A percentile compares a stretch with the other conserved stretches of the same genome.
These are phyloP conservation scores for Takifugu bimaculatus DNA, from an alignment of 2,113 vertebrate species.

Conservation along the genomic window DNA sequence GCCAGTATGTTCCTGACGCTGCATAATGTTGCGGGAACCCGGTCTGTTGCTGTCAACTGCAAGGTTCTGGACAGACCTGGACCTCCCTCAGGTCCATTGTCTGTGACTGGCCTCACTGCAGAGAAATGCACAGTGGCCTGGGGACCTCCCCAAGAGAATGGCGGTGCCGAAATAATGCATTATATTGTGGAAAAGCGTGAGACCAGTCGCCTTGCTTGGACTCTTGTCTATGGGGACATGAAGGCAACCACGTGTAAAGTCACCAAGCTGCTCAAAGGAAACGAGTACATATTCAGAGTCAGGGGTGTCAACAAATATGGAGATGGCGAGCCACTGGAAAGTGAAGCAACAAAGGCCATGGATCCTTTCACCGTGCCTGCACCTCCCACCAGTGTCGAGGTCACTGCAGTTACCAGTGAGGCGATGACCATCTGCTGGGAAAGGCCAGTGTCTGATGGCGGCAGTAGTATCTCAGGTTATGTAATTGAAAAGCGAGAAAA, in stretches of 20 bases:
- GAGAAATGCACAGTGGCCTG: slow-evolving; percentile 93
- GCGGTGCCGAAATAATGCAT: slow-evolving; percentile 92
- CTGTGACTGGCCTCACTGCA: slow-evolving; percentile 85
- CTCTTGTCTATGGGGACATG: slow-evolving; percentile 88
- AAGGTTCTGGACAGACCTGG: slow-evolving; percentile 96
- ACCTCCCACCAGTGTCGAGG: slow-evolving; percentile 87
- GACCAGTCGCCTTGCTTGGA: slow-evolving; percentile 96
- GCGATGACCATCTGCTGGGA: slow-evolving; percentile 97
- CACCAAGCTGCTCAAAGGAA: slow-evolving; percentile 92
- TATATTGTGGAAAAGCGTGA: slow-evolving; percentile 97
- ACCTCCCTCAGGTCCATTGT: slow-evolving; percentile 88
- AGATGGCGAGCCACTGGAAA: slow-evolving; percentile 89
- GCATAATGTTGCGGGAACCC: slow-evolving; percentile 94
- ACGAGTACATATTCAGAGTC: slow-evolving; percentile 97
- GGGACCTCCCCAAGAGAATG: slow-evolving; percentile 94
- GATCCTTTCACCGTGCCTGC: slow-evolving; percentile 90
- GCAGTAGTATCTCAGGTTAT: slow-evolving; percentile 90
- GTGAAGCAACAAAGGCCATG: slow-evolving; percentile 83
- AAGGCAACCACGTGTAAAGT: slow-evolving; percentile 94
- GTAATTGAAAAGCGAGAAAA: slow-evolving; percentile 96
- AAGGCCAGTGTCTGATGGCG: slow-evolving; percentile 91
- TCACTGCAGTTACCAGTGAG: slow-evolving; percentile 89
- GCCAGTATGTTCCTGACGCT: slow-evolving; percentile 92
- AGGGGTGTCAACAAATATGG: slow-evolving; percentile 95
- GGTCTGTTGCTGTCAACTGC: slow-evolving; percentile 87